Evolutionary conservation across 2,113 vertebrate genomes (phyloP).

Genomic region (Chelonoidis abingdonii): DNA sequence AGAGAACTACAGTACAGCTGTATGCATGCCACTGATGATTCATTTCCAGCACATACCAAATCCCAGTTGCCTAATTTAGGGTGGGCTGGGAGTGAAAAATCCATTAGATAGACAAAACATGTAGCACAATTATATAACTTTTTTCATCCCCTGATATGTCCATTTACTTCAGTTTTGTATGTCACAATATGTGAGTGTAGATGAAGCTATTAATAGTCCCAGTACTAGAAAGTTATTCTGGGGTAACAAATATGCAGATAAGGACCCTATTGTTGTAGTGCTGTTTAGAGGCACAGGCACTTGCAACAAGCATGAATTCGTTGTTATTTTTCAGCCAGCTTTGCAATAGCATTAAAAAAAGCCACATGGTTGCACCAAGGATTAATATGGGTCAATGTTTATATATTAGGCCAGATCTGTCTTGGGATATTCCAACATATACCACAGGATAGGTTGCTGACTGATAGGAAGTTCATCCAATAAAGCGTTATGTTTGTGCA

Average conservation of each 20-base stretch:
- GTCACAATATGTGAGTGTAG: background rate
- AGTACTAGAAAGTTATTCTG: background rate
- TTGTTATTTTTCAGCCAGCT: background rate
- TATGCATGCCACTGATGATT: conserved; percentile 21
- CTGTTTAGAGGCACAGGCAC: background rate
- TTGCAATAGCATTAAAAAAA: background rate
- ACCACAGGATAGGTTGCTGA: background rate
- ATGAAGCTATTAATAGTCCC: background rate
- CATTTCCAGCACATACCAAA: background rate
- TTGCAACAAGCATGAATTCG: background rate
- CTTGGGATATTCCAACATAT: background rate
- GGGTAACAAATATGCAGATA: background rate
- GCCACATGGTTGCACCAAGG: background rate
- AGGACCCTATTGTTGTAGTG: background rate
- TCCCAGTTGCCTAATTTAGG: background rate
- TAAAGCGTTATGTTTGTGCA: background rate
- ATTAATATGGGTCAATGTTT: background rate
- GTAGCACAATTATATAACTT: background rate
- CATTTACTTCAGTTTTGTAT: background rate
- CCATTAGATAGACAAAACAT: background rate
- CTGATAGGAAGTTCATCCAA: background rate
- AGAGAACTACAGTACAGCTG: conserved; percentile 1
- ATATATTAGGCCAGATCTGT: background rate
- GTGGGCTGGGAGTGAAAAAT: background rate
- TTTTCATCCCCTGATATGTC: background rate